Evolutionary conservation across 2,113 vertebrate species (phyloP).

Genomic region (Hemicordylus capensis): DNA sequence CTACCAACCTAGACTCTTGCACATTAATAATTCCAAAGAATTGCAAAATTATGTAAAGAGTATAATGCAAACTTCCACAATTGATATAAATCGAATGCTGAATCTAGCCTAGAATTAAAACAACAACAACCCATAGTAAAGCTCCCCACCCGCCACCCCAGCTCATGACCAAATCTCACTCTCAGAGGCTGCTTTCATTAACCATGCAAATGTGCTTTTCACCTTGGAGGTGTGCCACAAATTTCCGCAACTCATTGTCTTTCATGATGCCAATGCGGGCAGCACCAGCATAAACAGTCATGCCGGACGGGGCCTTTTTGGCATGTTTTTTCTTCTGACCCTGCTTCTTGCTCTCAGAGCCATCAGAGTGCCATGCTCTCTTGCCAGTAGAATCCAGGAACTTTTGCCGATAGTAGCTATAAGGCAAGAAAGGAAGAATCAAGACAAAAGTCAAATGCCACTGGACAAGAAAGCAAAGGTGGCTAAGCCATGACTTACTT

Average conservation of each 20-base stretch:
- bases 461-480: neutral
- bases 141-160: too few relatives aligned
- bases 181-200: neutral
- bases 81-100: too few relatives aligned
- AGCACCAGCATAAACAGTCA: conserved; percentile 33
- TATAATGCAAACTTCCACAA: too few relatives aligned
- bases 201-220: conserved; percentile 1
- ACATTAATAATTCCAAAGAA: too few relatives aligned
- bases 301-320: conserved; percentile 12
- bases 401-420: conserved; percentile 67
- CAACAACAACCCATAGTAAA: too few relatives aligned
- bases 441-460: neutral
- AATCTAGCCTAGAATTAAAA: too few relatives aligned
- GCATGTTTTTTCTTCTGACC: neutral
- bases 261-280: conserved; percentile 34
- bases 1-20: too few relatives aligned
- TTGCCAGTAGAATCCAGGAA: conserved; percentile 35
- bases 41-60: too few relatives aligned
- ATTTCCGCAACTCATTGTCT: conserved; percentile 44
- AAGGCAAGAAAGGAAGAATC: conserved; percentile 23
- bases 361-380: neutral
- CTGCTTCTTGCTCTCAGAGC: conserved; percentile 12
- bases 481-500: neutral
- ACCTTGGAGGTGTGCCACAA: conserved; percentile 53
- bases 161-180: neutral